Conservation (phyloP, 2,113 vertebrate genomes). For the Suricata suricatta region DNA sequence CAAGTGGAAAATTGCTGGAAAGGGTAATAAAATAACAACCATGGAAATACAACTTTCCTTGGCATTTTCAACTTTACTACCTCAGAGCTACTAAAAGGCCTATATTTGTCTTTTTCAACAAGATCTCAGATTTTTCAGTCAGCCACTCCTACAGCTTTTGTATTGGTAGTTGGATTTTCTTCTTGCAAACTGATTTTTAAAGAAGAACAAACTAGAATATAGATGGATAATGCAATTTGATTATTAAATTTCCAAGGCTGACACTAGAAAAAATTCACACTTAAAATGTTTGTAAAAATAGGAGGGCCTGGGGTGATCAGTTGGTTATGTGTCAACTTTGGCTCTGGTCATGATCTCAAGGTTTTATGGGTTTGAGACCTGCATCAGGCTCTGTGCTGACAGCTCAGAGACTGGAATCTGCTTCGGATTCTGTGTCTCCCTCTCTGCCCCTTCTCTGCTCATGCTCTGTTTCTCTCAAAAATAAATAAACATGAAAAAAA, state of each 20-base stretch:
- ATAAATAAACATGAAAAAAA: no score
- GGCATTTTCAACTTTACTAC: neutral
- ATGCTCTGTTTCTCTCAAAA: no score
- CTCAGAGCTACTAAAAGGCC: neutral
- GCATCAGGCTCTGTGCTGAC: no score
- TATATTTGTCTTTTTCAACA: neutral
- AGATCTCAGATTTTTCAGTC: neutral
- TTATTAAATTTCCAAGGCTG: slow-evolving; percentile 6
- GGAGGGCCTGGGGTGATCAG: no score
- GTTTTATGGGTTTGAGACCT: no score
- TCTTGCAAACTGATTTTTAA: slow-evolving; percentile 30
- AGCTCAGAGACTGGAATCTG: no score
- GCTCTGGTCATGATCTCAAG: no score
- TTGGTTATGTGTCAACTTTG: no score
- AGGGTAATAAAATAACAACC: slow-evolving; percentile 5
- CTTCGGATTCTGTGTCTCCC: no score
- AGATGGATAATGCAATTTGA: neutral
- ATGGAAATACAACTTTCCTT: neutral
- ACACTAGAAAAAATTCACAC: neutral
- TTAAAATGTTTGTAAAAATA: neutral
- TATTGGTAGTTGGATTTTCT: neutral
- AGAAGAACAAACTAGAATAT: neutral
- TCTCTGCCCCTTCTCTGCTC: no score
- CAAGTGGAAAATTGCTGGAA: slow-evolving; percentile 47
- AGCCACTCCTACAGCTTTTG: neutral